Conservation (phyloP, 2,888 invertebrate species). For the Melolontha melolontha region DNA sequence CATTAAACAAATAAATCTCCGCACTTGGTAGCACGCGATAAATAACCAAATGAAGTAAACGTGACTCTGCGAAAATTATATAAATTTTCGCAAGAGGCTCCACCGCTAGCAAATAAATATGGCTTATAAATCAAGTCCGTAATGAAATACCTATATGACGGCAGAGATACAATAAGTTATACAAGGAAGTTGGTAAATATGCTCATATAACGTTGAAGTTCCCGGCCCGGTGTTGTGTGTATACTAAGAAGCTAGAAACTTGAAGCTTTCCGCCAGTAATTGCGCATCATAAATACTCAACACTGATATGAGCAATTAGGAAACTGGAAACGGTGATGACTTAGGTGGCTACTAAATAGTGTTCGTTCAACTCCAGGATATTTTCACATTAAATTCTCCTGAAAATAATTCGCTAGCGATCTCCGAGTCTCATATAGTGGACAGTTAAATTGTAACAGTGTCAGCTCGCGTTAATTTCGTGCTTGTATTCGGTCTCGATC, state of each 20-base stretch:
- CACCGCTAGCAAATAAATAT: slow-evolving; percentile 57
- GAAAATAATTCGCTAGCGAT: slow-evolving; percentile 4
- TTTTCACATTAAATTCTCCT: not conserved
- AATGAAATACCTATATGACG: slow-evolving; percentile 66
- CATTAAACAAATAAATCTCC: slow-evolving; percentile 39
- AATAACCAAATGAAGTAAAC: slow-evolving; percentile 43
- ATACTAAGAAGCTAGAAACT: slow-evolving; percentile 54
- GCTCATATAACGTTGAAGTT: slow-evolving; percentile 45
- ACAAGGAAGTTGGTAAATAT: slow-evolving; percentile 50
- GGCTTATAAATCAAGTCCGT: slow-evolving; percentile 62
- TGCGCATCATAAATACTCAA: slow-evolving; percentile 65
- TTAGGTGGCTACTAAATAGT: slow-evolving; percentile 29
- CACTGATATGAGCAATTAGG: slow-evolving; percentile 64
- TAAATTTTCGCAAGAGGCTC: slow-evolving; percentile 55
- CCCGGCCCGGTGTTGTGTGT: slow-evolving; percentile 40
- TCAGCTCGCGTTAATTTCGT: slow-evolving; percentile 4
- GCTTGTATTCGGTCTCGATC: slow-evolving; percentile 7
- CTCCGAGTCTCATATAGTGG: not conserved
- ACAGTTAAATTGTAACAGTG: slow-evolving; percentile 6
- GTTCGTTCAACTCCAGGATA: slow-evolving; percentile 2
- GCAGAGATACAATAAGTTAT: slow-evolving; percentile 50
- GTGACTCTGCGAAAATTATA: slow-evolving; percentile 43
- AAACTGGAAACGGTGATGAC: slow-evolving; percentile 42
- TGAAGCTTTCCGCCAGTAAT: slow-evolving; percentile 58
- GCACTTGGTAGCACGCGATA: slow-evolving; percentile 34